Evolutionary conservation across 2,797 vertebrate genomes (phyloP), one percentile per base, ranked within the genome.

Genomic region (Petrocephalus sullivani): DNA sequence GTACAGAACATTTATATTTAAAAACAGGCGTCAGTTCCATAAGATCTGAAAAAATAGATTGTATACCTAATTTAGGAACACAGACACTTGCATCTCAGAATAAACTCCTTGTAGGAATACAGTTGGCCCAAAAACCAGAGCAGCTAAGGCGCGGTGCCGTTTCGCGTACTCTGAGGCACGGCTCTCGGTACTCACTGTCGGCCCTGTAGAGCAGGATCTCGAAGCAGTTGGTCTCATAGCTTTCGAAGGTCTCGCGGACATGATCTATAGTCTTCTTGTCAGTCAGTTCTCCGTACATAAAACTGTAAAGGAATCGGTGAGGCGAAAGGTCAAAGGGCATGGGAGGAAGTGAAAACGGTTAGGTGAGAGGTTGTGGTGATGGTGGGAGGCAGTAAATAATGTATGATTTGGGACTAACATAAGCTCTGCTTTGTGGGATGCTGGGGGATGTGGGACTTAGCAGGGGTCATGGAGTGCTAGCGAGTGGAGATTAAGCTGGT

Each of bases 121-220:
- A 81, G 41, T 81, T 81, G 41, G 75, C 28, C 49, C 41, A 49
- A 21, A 49, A 21, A 49, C 7, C 75, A 81, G 75, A 49, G 16
- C 75, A 3, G 19, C 37, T 46, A 78, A 75, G 67, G 2, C 0
- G 33, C 14, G 67, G 16, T 0, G 37, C 71, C 37, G 10, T 37
- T n/a, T 10, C 7, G 16, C 37, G n/a, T 16, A 28, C 46, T 81
- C 75, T n/a, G 2, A 49, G 75, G 75, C 41, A 10, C 2, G 41
- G 5, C 3, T 46, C 12, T 21, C 28, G 64, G 21, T 94, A 98
- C 98, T 91, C 95, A 99, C 98, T 97, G 92, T 97, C 98, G 95
- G 98, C 99, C 92, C 97, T 96, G 92, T 99, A 99, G 87, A 99
- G 96, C 89, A 99, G 97, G 91, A 99, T 96, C 94, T 99, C 98